Conservation (phyloP, 2,888 invertebrate genomes). For the Eupelmus urozonus region DNA sequence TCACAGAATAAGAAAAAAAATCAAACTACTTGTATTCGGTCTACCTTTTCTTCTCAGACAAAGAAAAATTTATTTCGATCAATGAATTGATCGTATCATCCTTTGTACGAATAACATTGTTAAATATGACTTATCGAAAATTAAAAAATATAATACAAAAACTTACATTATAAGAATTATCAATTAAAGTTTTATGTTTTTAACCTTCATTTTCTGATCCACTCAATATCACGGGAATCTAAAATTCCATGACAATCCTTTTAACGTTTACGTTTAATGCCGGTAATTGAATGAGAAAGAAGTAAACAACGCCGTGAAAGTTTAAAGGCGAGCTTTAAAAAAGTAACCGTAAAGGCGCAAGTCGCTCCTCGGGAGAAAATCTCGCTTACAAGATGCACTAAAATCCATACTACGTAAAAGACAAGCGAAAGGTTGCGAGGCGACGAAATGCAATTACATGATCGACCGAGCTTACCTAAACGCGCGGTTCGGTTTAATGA, state of each 20-base stretch:
- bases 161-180: too few relatives aligned
- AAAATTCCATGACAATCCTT: too few relatives aligned
- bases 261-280: not conserved
- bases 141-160: too few relatives aligned
- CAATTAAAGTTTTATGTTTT: too few relatives aligned
- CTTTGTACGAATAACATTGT: too few relatives aligned
- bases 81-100: too few relatives aligned
- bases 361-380: not conserved
- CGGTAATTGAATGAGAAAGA: not conserved
- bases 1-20: conserved; percentile 1
- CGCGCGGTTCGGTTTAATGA: conserved; percentile 30
- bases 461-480: conserved; percentile 42
- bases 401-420: not conserved
- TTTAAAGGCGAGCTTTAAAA: not conserved
- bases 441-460: conserved; percentile 40
- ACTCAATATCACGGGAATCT: too few relatives aligned
- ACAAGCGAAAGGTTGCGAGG: not conserved
- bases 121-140: too few relatives aligned
- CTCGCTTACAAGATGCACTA: conserved; percentile 14
- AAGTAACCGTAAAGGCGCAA: too few relatives aligned
- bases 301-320: not conserved
- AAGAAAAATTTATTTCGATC: too few relatives aligned
- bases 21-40: not conserved
- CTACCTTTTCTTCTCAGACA: too few relatives aligned
- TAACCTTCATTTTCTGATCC: too few relatives aligned